Evolutionary conservation across 1,140 invertebrate genomes (phyloP), one percentile per base, ranked within the genome.

Genomic region (Globodera rostochiensis): DNA sequence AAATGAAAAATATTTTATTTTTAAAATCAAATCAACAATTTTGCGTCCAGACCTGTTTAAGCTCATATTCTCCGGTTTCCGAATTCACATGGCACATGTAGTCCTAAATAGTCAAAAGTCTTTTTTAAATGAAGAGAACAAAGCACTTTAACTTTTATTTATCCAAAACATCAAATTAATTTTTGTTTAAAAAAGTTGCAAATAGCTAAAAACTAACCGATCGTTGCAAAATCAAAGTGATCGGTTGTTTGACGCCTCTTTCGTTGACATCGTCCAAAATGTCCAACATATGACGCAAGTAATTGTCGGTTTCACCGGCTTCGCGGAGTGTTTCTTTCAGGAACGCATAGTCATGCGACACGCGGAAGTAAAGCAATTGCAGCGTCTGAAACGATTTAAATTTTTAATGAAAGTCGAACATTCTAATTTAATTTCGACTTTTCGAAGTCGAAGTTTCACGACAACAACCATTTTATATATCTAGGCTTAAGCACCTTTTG

Each of bases 341-440:
- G 60, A 90, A 90, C 46, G 90, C 86, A 57, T 75, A 81, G 76
- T 90, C 87, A 67, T 82, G 90, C 3, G 88, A 87, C 13, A 90
- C 80, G n/a, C 79, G 77, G 75, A 88, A 88, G 71, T 90, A 90
- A 3, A 89, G 80, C 9, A 73, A 67, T 79, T 88, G 89, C 69
- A 88, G 83, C 11, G 81, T 84, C 87, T 87, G 57, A 81, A 86
- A 21, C 49, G 7, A 19, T 64, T 64, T 11, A 19, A 9, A 21
- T 19, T 36, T 73, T 80, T 84, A 15, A 36, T 36, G 36, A 36
- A 36, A 36, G 36, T 36, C 36, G 3, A 36, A 3, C 1, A 36
- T 36, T 36, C 36, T 36, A 36, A 36, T 3, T 36, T 36, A 36
- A 36, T 36, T 36, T 36, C 2, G 36, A 36, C 36, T 36, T 36